Evolutionary conservation across 2,797 vertebrate genomes (phyloP).

Genomic region (Chelon labrosus): DNA sequence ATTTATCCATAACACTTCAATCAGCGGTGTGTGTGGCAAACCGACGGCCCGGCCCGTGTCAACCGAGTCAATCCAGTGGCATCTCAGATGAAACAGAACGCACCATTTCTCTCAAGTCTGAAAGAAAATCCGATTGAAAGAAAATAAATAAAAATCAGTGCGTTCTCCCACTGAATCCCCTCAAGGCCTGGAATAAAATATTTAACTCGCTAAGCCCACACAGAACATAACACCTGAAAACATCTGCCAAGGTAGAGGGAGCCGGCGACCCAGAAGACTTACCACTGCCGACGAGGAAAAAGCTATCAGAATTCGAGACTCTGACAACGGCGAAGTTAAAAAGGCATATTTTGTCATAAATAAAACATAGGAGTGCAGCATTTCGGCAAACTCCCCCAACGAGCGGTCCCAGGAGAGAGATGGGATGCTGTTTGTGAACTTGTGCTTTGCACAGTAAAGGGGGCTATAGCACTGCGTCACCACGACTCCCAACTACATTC

Average conservation of each 20-base stretch:
- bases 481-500: slow-evolving; percentile 68
- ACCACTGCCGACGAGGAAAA: slow-evolving; percentile 62
- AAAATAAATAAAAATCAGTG: slow-evolving; percentile 56
- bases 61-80: slow-evolving; percentile 47
- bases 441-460: slow-evolving; percentile 76
- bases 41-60: slow-evolving; percentile 29
- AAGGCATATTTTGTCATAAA: slow-evolving; percentile 85
- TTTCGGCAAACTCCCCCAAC: slow-evolving; percentile 79
- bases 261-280: slow-evolving; percentile 72
- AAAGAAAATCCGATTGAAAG: slow-evolving; percentile 64
- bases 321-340: slow-evolving; percentile 79
- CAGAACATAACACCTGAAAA: slow-evolving; percentile 77
- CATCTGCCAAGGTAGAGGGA: slow-evolving; percentile 74
- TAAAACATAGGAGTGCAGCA: slow-evolving; percentile 85
- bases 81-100: slow-evolving; percentile 44
- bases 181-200: slow-evolving; percentile 67
- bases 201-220: slow-evolving; percentile 73
- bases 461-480: slow-evolving; percentile 77
- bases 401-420: slow-evolving; percentile 74
- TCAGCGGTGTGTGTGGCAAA: slow-evolving; percentile 13
- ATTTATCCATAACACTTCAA: slow-evolving; percentile 50
- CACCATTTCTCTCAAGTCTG: slow-evolving; percentile 20
- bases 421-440: slow-evolving; percentile 81
- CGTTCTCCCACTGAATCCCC: slow-evolving; percentile 56
- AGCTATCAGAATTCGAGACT: slow-evolving; percentile 74